Percentiles rank a stretch among this genome's conserved stretches.
phyloP scores from a whole-genome alignment of 2,888 invertebrate genomes.

The Helleia helle region DNA sequence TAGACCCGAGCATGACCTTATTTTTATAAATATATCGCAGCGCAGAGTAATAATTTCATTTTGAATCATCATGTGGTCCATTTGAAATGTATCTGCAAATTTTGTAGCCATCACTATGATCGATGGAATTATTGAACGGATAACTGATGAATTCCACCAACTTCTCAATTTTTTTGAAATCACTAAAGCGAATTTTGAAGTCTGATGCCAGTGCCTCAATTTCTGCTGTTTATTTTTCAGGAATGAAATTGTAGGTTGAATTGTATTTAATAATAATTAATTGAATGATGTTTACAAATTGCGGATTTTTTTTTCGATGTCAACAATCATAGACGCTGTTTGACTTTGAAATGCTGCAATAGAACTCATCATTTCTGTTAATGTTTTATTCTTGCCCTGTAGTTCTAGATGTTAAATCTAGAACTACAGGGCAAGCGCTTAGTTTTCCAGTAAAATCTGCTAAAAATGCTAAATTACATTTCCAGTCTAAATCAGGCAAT shows the following conservation, averaged over 20 bases:
- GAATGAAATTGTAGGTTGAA: slow-evolving; percentile 22
- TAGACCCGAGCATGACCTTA: slow-evolving; percentile 22
- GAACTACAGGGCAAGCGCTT: too few species aligned
- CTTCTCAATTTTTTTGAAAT: slow-evolving; percentile 21
- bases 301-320: slow-evolving; percentile 20
- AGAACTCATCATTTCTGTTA: slow-evolving; percentile 23
- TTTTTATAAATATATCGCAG: slow-evolving; percentile 23
- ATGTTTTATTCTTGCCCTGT: slow-evolving; percentile 23
- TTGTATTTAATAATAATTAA: too few species aligned
- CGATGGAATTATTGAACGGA: slow-evolving; percentile 26
- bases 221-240: slow-evolving; percentile 22
- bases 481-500: slow-evolving; percentile 20
- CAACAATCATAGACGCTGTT: slow-evolving; percentile 22
- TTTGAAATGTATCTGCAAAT: slow-evolving; percentile 25
- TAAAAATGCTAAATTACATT: slow-evolving; percentile 24
- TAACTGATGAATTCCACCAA: slow-evolving; percentile 25
- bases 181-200: slow-evolving; percentile 21
- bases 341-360: slow-evolving; percentile 19
- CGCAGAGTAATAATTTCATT: slow-evolving; percentile 20
- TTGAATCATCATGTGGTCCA: slow-evolving; percentile 19
- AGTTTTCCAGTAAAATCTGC: slow-evolving; percentile 23
- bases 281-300: slow-evolving; percentile 18
- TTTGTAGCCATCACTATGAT: slow-evolving; percentile 24
- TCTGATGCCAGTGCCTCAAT: slow-evolving; percentile 23
- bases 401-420: slow-evolving; percentile 21